These are phyloP conservation scores for Gryllus longicercus DNA, from an alignment of 2,888 invertebrate genomes.

Conservation along the genomic window DNA sequence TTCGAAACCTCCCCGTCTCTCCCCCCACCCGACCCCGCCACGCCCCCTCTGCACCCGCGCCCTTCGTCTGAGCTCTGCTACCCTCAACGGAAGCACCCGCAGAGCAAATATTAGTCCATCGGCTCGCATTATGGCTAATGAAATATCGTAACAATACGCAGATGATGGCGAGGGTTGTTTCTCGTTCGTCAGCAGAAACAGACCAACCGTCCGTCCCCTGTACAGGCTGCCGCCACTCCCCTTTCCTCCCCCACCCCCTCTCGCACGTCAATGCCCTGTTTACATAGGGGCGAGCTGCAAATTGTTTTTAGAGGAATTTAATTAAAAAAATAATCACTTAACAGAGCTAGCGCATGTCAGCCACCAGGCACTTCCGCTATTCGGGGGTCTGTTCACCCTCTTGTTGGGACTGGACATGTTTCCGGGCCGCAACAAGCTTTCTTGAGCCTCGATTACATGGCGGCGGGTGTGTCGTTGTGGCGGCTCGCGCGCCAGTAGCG, in stretches of 20 bases:
- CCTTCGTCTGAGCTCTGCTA: not conserved
- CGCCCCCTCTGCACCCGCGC: not conserved
- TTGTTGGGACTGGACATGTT: too few species aligned
- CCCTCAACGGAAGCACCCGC: not conserved
- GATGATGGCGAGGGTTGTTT: not conserved
- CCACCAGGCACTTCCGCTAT: too few species aligned
- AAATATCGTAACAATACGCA: slow-evolving; percentile 17
- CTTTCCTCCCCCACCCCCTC: not conserved
- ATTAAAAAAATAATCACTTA: not conserved
- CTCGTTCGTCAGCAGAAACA: not conserved
- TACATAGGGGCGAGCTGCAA: not conserved
- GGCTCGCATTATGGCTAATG: slow-evolving; percentile 17
- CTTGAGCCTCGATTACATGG: too few species aligned
- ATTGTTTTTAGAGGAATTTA: not conserved
- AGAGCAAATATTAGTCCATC: slow-evolving; percentile 17
- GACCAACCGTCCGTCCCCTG: not conserved
- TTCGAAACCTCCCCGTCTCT: not conserved
- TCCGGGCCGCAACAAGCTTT: too few species aligned
- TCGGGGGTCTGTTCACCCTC: too few species aligned
- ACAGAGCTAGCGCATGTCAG: not conserved
- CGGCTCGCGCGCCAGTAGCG: too few species aligned
- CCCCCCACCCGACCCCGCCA: not conserved
- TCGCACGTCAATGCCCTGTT: not conserved
- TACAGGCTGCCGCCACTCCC: not conserved
- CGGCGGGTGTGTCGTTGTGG: too few species aligned